phyloP scores from a whole-genome alignment of 2,797 vertebrate genomes.

The Eospalax fontanierii region DNA sequence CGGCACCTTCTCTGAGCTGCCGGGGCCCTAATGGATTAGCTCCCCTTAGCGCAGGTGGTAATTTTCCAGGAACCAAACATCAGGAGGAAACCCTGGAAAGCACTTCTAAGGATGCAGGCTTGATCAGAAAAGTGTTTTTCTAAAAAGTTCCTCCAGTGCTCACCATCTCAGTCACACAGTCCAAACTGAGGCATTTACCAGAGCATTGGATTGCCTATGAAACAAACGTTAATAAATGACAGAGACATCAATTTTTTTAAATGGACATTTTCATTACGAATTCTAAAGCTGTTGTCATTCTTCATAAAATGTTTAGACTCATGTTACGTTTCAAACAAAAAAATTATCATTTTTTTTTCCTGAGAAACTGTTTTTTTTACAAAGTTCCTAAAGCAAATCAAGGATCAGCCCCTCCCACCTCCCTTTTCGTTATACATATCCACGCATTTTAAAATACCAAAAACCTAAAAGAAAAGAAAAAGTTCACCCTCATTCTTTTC shows the following conservation, averaged over 20 bases:
- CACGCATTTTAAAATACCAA: background rate
- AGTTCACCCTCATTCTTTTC: background rate
- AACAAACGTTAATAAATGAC: background rate
- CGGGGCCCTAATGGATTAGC: conserved; percentile 95
- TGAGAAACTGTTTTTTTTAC: background rate
- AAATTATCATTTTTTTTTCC: background rate
- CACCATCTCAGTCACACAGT: conserved; percentile 25
- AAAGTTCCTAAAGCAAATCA: background rate
- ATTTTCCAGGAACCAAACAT: conserved; percentile 90
- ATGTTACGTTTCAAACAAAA: conserved; percentile 24
- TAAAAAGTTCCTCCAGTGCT: conserved; percentile 72
- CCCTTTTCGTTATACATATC: background rate
- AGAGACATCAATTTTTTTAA: background rate
- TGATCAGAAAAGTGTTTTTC: conserved; percentile 75
- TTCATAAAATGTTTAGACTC: background rate
- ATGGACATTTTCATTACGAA: background rate
- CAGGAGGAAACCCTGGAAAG: conserved; percentile 85
- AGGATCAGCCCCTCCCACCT: too few species aligned
- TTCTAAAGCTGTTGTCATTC: background rate
- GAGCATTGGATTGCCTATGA: background rate
- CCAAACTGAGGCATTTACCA: background rate
- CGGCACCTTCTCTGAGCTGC: conserved; percentile 89
- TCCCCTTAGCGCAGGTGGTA: conserved; percentile 91
- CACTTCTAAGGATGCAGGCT: conserved; percentile 86
- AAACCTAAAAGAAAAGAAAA: background rate